Conservation (phyloP, 2,888 invertebrate genomes). For the Lissocephala sabroskyi region DNA sequence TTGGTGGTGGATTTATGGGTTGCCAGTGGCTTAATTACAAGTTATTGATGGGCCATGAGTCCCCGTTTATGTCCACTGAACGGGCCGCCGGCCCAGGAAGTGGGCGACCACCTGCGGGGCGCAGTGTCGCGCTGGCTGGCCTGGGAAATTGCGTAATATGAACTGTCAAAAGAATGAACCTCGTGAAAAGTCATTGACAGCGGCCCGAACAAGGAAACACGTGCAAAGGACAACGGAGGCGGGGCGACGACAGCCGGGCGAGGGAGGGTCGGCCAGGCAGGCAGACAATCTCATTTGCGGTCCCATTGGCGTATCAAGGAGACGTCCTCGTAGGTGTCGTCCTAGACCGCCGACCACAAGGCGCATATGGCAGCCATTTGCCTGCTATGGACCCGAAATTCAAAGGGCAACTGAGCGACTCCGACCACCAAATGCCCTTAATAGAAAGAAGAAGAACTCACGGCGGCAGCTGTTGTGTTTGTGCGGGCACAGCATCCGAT, state of each 20-base stretch:
- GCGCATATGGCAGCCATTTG: constrained; percentile 45
- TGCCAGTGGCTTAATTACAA: constrained; percentile 26
- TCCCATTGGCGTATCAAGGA: constrained; percentile 51
- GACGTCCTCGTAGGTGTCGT: too few species aligned
- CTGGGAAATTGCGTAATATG: constrained; percentile 20
- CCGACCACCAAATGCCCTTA: too few species aligned
- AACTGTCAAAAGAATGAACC: constrained; percentile 42
- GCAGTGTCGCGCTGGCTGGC: background rate
- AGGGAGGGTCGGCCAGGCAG: constrained; percentile 13
- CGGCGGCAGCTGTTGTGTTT: too few species aligned
- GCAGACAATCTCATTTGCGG: constrained; percentile 59
- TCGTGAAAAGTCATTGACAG: constrained; percentile 47
- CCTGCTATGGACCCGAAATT: too few species aligned
- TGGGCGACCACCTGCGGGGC: too few species aligned
- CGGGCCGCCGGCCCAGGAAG: too few species aligned
- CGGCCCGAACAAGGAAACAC: constrained; percentile 5
- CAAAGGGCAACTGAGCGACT: too few species aligned
- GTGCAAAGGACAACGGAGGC: background rate
- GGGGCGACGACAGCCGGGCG: background rate
- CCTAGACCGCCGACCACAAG: constrained; percentile 8
- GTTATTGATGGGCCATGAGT: constrained; percentile 23
- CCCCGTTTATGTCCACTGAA: too few species aligned
- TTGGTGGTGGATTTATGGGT: constrained; percentile 7
- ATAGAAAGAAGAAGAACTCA: too few species aligned
- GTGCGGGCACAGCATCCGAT: too few species aligned